phyloP scores from a whole-genome alignment of 53 echinoderm and acorn worm genomes.

The Mesocentrotus franciscanus region DNA sequence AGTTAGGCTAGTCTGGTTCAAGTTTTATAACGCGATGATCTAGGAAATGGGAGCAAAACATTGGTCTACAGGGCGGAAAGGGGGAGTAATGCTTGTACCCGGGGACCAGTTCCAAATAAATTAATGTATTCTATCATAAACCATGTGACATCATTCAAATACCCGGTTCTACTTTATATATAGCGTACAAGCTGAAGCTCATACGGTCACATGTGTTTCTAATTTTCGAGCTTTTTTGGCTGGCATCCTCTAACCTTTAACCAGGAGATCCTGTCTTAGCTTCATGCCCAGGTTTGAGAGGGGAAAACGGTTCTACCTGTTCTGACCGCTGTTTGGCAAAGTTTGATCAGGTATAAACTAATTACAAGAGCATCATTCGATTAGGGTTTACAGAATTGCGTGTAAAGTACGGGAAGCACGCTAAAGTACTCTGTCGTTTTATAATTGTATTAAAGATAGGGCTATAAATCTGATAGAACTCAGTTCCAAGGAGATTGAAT shows the following conservation, averaged over 20 bases:
- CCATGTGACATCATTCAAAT: not conserved
- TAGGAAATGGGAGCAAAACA: not conserved
- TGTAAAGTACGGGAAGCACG: not conserved
- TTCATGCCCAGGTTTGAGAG: slow-evolving; percentile 6
- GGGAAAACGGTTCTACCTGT: not conserved
- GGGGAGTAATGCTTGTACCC: not conserved
- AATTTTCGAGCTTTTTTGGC: not conserved
- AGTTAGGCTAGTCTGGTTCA: not conserved
- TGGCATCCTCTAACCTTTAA: slow-evolving; percentile 43
- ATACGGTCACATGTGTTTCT: slow-evolving; percentile 31
- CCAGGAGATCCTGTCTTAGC: slow-evolving; percentile 38
- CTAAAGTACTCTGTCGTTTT: not conserved
- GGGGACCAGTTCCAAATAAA: not conserved
- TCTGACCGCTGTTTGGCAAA: slow-evolving; percentile 21
- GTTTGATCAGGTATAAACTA: slow-evolving; percentile 12
- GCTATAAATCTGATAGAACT: not conserved
- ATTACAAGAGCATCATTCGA: slow-evolving; percentile 7
- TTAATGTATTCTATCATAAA: not conserved
- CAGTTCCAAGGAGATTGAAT: not conserved
- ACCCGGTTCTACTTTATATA: not conserved
- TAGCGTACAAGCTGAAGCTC: not conserved
- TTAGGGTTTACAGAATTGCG: slow-evolving; percentile 6
- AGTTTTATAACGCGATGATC: not conserved
- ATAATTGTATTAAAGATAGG: not conserved
- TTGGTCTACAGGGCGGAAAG: not conserved